Percentiles rank a stretch among this genome's conserved stretches.
These are phyloP conservation scores for Phenganax marumi DNA, from an alignment of 92 coral and sea anemone species.

Conservation along the genomic window DNA sequence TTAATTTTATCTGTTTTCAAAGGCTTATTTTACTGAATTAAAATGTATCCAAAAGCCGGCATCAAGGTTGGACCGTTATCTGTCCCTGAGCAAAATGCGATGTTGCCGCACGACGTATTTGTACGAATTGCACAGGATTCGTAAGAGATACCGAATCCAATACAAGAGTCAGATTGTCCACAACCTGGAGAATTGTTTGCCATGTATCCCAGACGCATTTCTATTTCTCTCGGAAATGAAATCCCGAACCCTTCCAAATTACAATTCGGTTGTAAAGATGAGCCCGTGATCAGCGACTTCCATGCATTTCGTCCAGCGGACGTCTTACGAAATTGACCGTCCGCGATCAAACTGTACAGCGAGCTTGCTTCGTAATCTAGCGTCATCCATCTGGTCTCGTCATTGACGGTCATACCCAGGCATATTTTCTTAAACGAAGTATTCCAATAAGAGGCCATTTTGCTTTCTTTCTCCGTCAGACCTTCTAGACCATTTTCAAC, in stretches of 20 bases:
- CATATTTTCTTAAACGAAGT: conserved; percentile 61
- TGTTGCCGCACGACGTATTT: conserved; percentile 2
- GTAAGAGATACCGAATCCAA: conserved; percentile 20
- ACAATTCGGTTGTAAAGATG: conserved; percentile 66
- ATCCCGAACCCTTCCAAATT: conserved; percentile 59
- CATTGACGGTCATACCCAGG: conserved; percentile 61
- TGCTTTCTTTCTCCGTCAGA: conserved; percentile 61
- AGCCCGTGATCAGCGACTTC: conserved; percentile 58
- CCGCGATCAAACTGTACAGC: conserved; percentile 65
- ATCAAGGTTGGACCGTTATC: neutral
- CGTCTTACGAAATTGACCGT: conserved; percentile 39
- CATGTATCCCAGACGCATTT: neutral
- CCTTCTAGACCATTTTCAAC: conserved; percentile 55
- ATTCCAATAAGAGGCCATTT: conserved; percentile 66
- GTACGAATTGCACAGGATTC: neutral
- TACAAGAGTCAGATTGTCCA: neutral
- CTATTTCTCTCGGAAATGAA: neutral
- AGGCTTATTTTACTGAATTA: conserved; percentile 26
- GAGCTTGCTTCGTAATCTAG: conserved; percentile 58
- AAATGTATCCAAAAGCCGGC: conserved; percentile 29
- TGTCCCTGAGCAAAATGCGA: neutral
- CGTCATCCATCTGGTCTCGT: conserved; percentile 33
- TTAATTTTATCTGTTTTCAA: too few species aligned
- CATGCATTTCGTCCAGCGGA: conserved; percentile 53
- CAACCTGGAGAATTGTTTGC: neutral